Conservation (phyloP, 2,797 vertebrate genomes). For the Arctocebus calabarensis region DNA sequence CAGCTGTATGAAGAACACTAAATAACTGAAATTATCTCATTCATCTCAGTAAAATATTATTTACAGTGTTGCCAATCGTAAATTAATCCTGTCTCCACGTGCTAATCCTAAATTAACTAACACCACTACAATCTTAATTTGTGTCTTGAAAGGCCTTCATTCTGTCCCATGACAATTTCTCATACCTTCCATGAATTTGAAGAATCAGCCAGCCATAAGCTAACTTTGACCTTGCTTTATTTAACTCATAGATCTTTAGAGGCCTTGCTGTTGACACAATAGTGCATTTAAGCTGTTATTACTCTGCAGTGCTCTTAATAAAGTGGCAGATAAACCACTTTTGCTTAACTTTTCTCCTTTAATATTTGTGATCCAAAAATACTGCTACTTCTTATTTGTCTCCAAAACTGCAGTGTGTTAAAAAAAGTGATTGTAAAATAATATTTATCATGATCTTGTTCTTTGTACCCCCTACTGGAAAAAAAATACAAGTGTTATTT, state of each 20-base stretch:
- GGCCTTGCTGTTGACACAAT: neutral
- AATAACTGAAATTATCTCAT: neutral
- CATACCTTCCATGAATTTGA: neutral
- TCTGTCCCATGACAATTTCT: neutral
- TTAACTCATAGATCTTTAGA: neutral
- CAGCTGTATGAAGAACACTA: neutral
- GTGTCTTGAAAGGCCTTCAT: neutral
- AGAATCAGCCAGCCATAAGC: neutral
- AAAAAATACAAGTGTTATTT: neutral
- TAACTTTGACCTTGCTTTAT: neutral
- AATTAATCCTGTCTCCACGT: neutral
- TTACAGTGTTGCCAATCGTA: neutral
- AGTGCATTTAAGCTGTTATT: neutral
- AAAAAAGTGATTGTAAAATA: neutral
- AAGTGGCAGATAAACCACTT: neutral
- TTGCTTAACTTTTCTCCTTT: neutral
- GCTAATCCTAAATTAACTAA: neutral
- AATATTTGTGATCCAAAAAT: neutral
- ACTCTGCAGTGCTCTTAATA: neutral
- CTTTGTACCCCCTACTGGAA: accelerated
- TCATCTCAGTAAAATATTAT: neutral
- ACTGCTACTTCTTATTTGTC: neutral
- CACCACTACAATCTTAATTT: neutral
- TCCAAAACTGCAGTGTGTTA: neutral
- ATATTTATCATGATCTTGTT: neutral